Conservation (phyloP, 2,888 invertebrate species). For the Cybosia mesomella region DNA sequence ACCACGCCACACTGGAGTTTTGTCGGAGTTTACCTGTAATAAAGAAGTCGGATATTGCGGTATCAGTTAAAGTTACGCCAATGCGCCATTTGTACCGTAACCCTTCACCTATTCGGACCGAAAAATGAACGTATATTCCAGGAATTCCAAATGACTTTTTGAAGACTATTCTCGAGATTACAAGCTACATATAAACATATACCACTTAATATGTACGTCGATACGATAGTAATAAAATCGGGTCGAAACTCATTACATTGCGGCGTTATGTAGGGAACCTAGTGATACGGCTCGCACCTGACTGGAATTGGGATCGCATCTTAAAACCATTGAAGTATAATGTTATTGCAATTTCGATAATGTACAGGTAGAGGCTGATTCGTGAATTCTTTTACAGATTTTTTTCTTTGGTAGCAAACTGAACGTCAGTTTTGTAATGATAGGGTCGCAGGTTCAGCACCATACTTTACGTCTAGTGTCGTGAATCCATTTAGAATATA, state of each 20-base stretch:
- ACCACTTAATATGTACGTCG: slow-evolving; percentile 48
- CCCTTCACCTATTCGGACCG: slow-evolving; percentile 15
- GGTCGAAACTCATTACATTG: slow-evolving; percentile 40
- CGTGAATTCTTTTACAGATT: too few species aligned
- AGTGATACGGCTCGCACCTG: slow-evolving; percentile 52
- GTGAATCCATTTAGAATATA: too few species aligned
- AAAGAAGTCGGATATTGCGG: not conserved
- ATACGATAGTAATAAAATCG: slow-evolving; percentile 44
- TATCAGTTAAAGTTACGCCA: not conserved
- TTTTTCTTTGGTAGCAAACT: too few species aligned
- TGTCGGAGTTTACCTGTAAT: not conserved
- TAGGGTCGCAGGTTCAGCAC: too few species aligned
- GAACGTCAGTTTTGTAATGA: too few species aligned
- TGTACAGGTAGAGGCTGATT: slow-evolving; percentile 21
- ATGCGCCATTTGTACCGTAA: slow-evolving; percentile 14
- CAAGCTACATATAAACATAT: slow-evolving; percentile 45
- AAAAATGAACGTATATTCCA: slow-evolving; percentile 19
- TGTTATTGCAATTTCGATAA: slow-evolving; percentile 52
- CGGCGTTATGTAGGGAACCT: slow-evolving; percentile 45
- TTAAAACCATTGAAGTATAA: slow-evolving; percentile 39
- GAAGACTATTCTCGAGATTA: slow-evolving; percentile 44
- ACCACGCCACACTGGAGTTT: not conserved
- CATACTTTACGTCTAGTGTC: too few species aligned
- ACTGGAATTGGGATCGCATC: slow-evolving; percentile 50
- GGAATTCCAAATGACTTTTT: slow-evolving; percentile 38